Evolutionary conservation across 2,797 vertebrate species (phyloP).

Genomic region (Enteromius afrohamiltoni): DNA sequence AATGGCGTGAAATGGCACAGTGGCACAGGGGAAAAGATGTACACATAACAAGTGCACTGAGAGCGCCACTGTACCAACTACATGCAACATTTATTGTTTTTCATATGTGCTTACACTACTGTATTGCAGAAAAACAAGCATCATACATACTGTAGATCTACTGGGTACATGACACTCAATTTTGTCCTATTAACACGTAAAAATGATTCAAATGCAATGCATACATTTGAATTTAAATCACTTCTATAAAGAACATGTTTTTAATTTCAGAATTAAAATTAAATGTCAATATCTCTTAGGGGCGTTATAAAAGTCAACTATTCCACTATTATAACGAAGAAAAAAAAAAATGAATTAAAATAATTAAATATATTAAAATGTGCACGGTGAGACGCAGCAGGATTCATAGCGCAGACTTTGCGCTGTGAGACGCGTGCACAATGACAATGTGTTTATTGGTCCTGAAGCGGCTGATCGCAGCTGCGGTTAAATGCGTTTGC

Average conservation of each 20-base stretch:
- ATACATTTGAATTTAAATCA: not conserved
- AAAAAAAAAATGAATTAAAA: not conserved
- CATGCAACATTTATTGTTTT: conserved; percentile 1
- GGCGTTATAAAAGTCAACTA: not conserved
- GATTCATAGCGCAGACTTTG: too few species aligned
- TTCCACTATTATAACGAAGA: not conserved
- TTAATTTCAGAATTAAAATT: not conserved
- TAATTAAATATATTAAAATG: not conserved
- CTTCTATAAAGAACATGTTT: not conserved
- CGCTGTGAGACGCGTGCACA: too few species aligned
- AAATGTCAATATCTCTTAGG: not conserved
- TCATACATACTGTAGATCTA: not conserved
- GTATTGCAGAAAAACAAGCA: not conserved
- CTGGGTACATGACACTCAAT: not conserved
- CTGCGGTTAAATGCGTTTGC: too few species aligned
- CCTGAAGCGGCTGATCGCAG: too few species aligned
- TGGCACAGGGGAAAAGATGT: conserved; percentile 32
- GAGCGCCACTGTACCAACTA: conserved; percentile 10
- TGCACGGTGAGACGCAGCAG: too few species aligned
- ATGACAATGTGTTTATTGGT: too few species aligned
- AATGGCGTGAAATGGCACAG: conserved; percentile 45
- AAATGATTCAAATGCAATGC: not conserved
- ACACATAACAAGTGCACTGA: not conserved
- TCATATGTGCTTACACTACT: not conserved
- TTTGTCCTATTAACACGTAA: not conserved